Percentiles rank a stretch among this genome's conserved stretches.
These are phyloP conservation scores for Magallana nippona DNA, from an alignment of 2,888 invertebrate species.

Conservation along the genomic window DNA sequence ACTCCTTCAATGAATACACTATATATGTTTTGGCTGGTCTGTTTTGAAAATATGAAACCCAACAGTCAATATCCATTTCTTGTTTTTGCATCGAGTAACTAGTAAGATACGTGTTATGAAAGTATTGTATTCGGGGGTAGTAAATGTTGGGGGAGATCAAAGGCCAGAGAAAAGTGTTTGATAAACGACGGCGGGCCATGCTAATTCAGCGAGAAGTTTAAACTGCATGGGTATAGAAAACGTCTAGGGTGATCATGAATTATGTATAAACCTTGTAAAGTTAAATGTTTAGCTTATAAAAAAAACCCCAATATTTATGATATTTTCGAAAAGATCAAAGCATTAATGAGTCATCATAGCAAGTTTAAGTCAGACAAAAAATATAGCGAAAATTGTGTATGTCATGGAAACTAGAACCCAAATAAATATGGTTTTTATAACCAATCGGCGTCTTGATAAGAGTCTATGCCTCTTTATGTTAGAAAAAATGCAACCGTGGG, in stretches of 20 bases:
- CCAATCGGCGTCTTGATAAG: not conserved
- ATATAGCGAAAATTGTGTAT: not conserved
- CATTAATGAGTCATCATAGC: not conserved
- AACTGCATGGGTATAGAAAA: not conserved
- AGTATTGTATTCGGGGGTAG: not conserved
- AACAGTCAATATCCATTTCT: not conserved
- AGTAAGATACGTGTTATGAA: not conserved
- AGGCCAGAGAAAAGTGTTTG: not conserved
- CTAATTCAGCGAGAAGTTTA: not conserved
- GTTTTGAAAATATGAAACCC: not conserved
- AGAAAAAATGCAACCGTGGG: no score
- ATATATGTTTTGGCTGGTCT: not conserved
- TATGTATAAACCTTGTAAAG: not conserved
- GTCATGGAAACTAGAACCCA: not conserved
- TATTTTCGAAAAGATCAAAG: slow-evolving; percentile 1
- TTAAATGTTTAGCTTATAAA: not conserved
- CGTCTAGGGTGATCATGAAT: not conserved
- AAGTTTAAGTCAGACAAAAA: not conserved
- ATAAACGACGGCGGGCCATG: not conserved
- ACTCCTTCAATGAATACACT: not conserved
- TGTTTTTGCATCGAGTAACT: not conserved
- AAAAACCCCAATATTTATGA: not conserved
- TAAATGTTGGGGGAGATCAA: not conserved
- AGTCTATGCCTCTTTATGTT: no score
- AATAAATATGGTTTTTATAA: not conserved